Percentiles rank a stretch among this genome's conserved stretches.
These are phyloP conservation scores for Cryptocephalus primarius DNA, from an alignment of 2,888 invertebrate species.

Conservation along the genomic window DNA sequence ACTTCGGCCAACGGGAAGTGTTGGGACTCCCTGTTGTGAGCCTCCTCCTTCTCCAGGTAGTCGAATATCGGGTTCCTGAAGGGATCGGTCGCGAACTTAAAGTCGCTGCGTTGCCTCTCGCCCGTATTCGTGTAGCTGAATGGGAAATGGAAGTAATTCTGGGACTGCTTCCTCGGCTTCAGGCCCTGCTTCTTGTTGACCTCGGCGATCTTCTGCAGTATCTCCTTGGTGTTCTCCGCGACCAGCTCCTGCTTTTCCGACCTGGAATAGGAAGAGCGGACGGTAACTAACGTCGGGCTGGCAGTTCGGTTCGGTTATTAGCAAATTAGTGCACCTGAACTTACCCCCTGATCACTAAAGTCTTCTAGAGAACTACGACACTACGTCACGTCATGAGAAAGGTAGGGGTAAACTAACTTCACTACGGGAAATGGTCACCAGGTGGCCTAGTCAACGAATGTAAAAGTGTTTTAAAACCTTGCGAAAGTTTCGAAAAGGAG, in stretches of 20 bases:
- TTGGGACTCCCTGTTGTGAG: conserved; percentile 4
- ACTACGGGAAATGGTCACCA: no score
- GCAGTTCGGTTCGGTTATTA: no score
- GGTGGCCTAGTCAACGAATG: no score
- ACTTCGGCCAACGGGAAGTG: conserved; percentile 14
- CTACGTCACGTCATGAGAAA: no score
- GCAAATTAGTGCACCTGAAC: no score
- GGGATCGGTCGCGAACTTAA: conserved; percentile 22
- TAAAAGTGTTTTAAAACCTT: no score
- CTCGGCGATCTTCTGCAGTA: conserved; percentile 44
- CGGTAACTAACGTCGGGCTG: no score
- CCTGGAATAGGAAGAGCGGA: neutral
- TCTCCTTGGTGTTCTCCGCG: conserved; percentile 34
- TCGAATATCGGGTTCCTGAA: conserved; percentile 30
- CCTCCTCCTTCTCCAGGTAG: conserved; percentile 20
- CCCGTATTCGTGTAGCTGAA: conserved; percentile 13
- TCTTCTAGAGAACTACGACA: no score
- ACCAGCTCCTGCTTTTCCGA: conserved; percentile 5
- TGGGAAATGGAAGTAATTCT: conserved; percentile 21
- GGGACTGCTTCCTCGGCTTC: conserved; percentile 18
- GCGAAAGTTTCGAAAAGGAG: no score
- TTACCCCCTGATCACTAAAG: no score
- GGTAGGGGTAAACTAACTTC: no score
- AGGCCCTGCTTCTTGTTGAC: conserved; percentile 42
- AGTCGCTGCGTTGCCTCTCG: conserved; percentile 14